Base-by-base conservation (phyloP, 2,113 vertebrate genomes). In the Lepisosteus oculatus region DNA sequence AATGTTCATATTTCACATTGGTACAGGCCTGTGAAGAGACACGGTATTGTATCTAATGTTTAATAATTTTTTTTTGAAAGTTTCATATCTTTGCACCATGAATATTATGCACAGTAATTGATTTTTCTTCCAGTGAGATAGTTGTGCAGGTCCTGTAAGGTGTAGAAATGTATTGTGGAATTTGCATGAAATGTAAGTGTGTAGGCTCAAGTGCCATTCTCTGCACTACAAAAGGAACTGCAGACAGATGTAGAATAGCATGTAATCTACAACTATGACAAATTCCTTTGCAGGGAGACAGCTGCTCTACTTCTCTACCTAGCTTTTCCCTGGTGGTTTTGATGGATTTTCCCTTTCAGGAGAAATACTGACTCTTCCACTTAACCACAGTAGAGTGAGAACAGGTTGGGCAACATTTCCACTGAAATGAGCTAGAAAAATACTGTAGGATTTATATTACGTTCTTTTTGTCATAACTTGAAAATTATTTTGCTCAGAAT, bases 321-420 rank as follows among this genome's bases (percentile, higher is more conserved):
- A 62, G 77, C 76, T 77, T 81, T 85, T 89, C 87, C 82, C 80
- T n/a, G 75, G 84, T 79, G 85, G 82, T 83, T 86, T 86, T 87
- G 85, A 88, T 89, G 80, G 85, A 88, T 92, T 87, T 80, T 84
- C 86, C 74, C 78, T 81, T 74, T 83, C 84, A 80, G 77, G 86
- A 83, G 77, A 84, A 86, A 80, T 81, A 82, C 70, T 66, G 83
- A 84, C 68, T 84, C 76, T 78, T 72, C 85, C 82, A 80, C 84
- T 86, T 82, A 84, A 86, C 85, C 78, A 69, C 81, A 78, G 74
- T 55, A 51, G 83, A 78, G 76, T 84, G 73, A 77, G 75, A 73
- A 42, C 57, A 75, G 78, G 82, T 73, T 74, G 62, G 64, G 83
- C 82, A 83, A 79, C 87, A 76, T 88, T 87, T 88, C 83, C 81